phyloP scores from a whole-genome alignment of 2,797 vertebrate species.

The Pangasius larnaudii region DNA sequence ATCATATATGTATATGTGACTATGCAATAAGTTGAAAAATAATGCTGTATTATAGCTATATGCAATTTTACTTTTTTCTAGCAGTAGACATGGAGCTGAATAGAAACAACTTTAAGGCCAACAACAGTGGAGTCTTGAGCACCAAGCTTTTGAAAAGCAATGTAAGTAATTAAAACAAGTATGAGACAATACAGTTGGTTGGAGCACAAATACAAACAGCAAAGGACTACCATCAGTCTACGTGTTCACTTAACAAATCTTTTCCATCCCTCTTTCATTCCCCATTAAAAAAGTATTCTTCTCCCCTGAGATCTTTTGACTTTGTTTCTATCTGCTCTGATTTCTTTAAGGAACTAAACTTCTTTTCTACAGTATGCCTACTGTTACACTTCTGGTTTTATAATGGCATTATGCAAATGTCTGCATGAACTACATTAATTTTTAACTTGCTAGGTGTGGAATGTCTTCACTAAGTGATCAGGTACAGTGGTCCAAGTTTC shows the following conservation, averaged over 20 bases:
- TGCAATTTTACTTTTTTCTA: slow-evolving; percentile 2
- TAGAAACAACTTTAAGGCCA: slow-evolving; percentile 55
- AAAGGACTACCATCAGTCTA: slow-evolving; percentile 44
- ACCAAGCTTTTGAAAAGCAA: slow-evolving; percentile 54
- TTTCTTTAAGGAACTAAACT: slow-evolving; percentile 31
- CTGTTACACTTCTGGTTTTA: slow-evolving; percentile 36
- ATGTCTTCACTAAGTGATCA: slow-evolving; percentile 49
- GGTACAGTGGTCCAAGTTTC: slow-evolving; percentile 43
- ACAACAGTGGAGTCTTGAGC: slow-evolving; percentile 50
- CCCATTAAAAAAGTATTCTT: slow-evolving; percentile 21
- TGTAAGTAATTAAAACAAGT: slow-evolving; percentile 50
- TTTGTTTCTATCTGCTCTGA: slow-evolving; percentile 40
- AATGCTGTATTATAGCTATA: slow-evolving; percentile 29
- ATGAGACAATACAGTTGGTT: slow-evolving; percentile 48
- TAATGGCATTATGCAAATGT: slow-evolving; percentile 37
- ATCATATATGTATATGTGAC: neutral
- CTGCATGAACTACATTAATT: slow-evolving; percentile 32
- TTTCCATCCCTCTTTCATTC: slow-evolving; percentile 35
- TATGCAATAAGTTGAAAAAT: neutral
- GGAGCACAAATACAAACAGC: slow-evolving; percentile 57
- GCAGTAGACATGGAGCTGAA: slow-evolving; percentile 41
- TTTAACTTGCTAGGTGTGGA: slow-evolving; percentile 45
- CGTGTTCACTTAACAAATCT: slow-evolving; percentile 42
- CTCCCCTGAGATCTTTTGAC: slow-evolving; percentile 55
- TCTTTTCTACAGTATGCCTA: slow-evolving; percentile 24